Base-by-base conservation (phyloP, 2,888 invertebrate species). In the Rhogogaster chlorosoma region DNA sequence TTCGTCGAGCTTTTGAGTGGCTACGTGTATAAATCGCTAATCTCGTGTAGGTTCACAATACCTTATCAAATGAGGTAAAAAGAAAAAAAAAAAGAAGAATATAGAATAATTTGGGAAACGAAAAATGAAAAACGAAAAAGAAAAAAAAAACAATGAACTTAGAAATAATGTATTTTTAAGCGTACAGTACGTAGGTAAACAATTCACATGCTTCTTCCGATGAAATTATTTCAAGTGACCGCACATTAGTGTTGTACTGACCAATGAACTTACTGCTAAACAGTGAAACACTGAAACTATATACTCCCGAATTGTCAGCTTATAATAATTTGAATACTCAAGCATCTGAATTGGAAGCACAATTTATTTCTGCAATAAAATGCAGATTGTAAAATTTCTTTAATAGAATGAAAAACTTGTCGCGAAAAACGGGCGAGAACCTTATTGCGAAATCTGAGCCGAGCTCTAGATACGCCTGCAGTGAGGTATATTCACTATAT, bases 181-280 rank as follows among this genome's bases (percentile, higher is more conserved):
- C 57, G 26, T 53, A n/a, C n/a, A 78, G 49, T 18, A 12, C 26
- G 7, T 67, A 67, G 12, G 10, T 67, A 67, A 22, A 80, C 32
- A 80, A 80, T 80, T 80, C 80, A 57, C 57, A 38, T 80, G n/a
- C 36, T 61, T 80, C 61, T 80, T 80, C 80, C 80, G 61, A 57
- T 61, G 80, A 61, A 80, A 38, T 80, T 61, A 38, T n/a, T 38
- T 61, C 22, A 80, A 57, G 61, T 36, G 26, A 42, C 61, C 12
- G 57, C 61, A 77, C 15, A 61, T 61, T 61, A 61, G 22, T 26
- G 45, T 80, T 80, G 57, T 38, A 61, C 57, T 80, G 78, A 80
- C 38, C 61, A 80, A 61, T 61, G 36, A 61, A 61, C 12, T 38
- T 61, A 80, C 26, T 57, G 32, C 15, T 61, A 7, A 32, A 61